Evolutionary conservation across 2,113 vertebrate genomes (phyloP).

Genomic region (Cyprinodon variegatus): DNA sequence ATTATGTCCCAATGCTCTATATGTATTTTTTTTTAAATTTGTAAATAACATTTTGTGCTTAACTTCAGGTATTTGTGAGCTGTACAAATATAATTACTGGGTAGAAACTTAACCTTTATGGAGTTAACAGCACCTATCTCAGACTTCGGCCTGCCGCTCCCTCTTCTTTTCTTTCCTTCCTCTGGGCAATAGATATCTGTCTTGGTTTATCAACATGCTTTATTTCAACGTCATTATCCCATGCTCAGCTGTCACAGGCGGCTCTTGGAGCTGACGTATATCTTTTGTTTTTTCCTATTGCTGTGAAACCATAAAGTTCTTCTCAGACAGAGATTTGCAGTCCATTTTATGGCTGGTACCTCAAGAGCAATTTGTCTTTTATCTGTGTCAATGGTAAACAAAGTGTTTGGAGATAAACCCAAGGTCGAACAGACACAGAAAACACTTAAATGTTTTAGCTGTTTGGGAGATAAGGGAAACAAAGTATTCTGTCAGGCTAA

Average conservation of each 20-base stretch:
- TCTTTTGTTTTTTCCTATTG: slow-evolving; percentile 28
- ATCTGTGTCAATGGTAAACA: slow-evolving; percentile 66
- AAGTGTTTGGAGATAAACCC: slow-evolving; percentile 51
- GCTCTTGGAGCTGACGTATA: slow-evolving; percentile 33
- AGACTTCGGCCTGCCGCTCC: too few species aligned
- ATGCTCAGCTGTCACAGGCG: slow-evolving; percentile 54
- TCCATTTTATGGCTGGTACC: slow-evolving; percentile 23
- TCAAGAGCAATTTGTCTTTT: slow-evolving; percentile 62
- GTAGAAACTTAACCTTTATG: too few species aligned
- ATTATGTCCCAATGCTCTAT: too few species aligned
- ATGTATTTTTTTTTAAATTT: too few species aligned
- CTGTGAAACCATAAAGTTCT: slow-evolving; percentile 53
- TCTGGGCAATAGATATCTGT: slow-evolving; percentile 19
- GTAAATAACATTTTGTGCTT: too few species aligned
- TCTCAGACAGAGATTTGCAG: slow-evolving; percentile 11
- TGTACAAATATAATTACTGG: too few species aligned
- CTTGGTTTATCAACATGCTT: slow-evolving; percentile 20
- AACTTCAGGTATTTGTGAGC: too few species aligned
- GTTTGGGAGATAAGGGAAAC: slow-evolving; percentile 66
- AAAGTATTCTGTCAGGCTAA: slow-evolving; percentile 68
- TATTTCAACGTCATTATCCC: slow-evolving; percentile 40
- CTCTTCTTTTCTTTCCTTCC: background rate
- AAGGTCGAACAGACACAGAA: slow-evolving; percentile 56
- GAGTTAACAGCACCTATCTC: too few species aligned
- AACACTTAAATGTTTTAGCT: slow-evolving; percentile 59